phyloP scores from a whole-genome alignment of 1,140 invertebrate species.

The Apocrypta bakeri region DNA sequence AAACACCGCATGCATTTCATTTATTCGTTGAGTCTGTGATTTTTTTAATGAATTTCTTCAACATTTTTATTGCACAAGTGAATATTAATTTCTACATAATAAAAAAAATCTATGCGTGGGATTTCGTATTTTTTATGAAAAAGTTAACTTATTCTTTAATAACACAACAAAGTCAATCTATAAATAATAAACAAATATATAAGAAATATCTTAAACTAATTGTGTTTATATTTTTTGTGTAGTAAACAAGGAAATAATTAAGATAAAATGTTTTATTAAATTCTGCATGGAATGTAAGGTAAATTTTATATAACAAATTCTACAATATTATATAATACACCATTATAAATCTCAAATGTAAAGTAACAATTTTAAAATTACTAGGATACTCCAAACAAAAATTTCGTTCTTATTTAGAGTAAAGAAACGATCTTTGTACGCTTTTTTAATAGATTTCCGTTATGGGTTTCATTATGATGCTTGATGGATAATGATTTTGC shows the following conservation, averaged over 20 bases:
- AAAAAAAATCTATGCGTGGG: neutral
- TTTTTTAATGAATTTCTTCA: neutral
- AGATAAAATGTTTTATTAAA: conserved; percentile 51
- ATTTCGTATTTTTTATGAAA: neutral
- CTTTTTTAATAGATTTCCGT: neutral
- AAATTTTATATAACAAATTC: conserved; percentile 46
- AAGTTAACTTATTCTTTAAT: neutral
- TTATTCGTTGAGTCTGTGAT: neutral
- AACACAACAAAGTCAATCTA: neutral
- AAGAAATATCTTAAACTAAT: conserved; percentile 13
- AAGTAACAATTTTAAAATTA: conserved; percentile 53
- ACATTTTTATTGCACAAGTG: neutral
- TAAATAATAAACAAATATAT: neutral
- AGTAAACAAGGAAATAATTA: conserved; percentile 47
- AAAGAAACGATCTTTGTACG: conserved; percentile 23
- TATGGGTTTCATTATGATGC: conserved; percentile 11
- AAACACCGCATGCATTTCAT: neutral
- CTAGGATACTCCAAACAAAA: conserved; percentile 45
- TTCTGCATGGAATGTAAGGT: conserved; percentile 45
- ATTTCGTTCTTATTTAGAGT: conserved; percentile 38
- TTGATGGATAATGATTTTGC: conserved; percentile 37
- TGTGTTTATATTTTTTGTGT: conserved; percentile 35
- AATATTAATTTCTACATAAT: neutral
- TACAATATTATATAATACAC: conserved; percentile 47
- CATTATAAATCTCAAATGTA: conserved; percentile 50